These are phyloP conservation scores for Drosophila littoralis DNA, from an alignment of 1,140 invertebrate genomes.

Conservation along the genomic window DNA sequence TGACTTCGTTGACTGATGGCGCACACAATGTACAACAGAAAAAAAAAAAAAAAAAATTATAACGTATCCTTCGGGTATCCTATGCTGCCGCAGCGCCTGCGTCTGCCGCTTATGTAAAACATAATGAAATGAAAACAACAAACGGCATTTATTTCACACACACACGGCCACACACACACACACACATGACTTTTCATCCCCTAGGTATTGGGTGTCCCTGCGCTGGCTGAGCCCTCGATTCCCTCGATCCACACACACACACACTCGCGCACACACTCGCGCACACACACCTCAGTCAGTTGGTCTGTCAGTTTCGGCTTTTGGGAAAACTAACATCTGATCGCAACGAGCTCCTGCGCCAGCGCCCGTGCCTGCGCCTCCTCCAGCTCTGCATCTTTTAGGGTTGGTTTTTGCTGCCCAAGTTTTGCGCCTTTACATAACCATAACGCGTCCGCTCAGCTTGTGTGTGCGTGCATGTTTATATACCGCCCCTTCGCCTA, in stretches of 20 bases:
- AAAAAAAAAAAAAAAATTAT: slow-evolving; percentile 32
- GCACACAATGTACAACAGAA: slow-evolving; percentile 38
- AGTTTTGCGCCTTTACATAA: slow-evolving; percentile 45
- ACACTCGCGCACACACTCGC: slow-evolving; percentile 31
- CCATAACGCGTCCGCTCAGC: slow-evolving; percentile 1
- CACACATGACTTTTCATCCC: slow-evolving; percentile 77
- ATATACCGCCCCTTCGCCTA: slow-evolving; percentile 70
- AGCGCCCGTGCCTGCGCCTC: background rate
- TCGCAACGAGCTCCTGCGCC: slow-evolving; percentile 42
- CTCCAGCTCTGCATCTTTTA: slow-evolving; percentile 5
- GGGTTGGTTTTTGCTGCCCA: slow-evolving; percentile 46
- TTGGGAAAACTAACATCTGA: slow-evolving; percentile 85
- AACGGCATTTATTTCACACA: slow-evolving; percentile 67
- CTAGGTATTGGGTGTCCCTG: slow-evolving; percentile 58
- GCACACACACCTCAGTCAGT: slow-evolving; percentile 48
- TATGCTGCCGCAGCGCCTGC: slow-evolving; percentile 30
- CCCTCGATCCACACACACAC: slow-evolving; percentile 38
- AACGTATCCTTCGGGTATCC: slow-evolving; percentile 53
- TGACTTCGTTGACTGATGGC: slow-evolving; percentile 82
- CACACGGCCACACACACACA: slow-evolving; percentile 28
- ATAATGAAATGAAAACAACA: slow-evolving; percentile 72
- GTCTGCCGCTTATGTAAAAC: slow-evolving; percentile 64
- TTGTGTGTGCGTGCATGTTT: slow-evolving; percentile 35
- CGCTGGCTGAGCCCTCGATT: slow-evolving; percentile 20
- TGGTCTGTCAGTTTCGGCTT: slow-evolving; percentile 42